phyloP scores from a whole-genome alignment of 2,888 invertebrate genomes.

The Athalia rosae region DNA sequence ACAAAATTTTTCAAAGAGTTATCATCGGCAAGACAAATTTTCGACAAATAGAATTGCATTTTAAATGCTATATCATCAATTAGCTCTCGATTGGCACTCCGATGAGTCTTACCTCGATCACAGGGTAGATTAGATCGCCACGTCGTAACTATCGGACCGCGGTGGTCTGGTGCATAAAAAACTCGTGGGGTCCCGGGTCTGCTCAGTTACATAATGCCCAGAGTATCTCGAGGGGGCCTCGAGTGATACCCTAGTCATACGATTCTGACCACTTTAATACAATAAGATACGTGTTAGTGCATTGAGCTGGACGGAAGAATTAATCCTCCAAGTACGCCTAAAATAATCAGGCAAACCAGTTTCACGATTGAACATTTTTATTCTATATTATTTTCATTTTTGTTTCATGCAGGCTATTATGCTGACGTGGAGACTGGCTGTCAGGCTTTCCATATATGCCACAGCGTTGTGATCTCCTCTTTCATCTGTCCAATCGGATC shows the following conservation, averaged over 20 bases:
- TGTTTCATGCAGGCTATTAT: slow-evolving; percentile 77
- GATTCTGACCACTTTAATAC: not conserved
- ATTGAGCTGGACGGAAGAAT: not conserved
- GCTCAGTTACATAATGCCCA: not conserved
- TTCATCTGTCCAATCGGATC: slow-evolving; percentile 83
- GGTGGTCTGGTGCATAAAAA: not conserved
- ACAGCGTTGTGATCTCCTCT: slow-evolving; percentile 76
- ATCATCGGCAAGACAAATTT: too few species aligned
- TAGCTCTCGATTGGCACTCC: not conserved
- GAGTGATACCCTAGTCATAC: not conserved
- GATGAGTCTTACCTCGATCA: not conserved
- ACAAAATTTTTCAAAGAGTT: too few species aligned
- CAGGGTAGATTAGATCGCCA: not conserved
- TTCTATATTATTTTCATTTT: slow-evolving; percentile 38
- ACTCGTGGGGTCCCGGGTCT: not conserved
- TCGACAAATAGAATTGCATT: not conserved
- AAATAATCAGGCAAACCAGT: not conserved
- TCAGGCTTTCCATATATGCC: slow-evolving; percentile 81
- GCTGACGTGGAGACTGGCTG: slow-evolving; percentile 81
- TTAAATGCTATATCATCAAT: not conserved
- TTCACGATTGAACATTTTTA: not conserved
- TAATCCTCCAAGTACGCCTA: not conserved
- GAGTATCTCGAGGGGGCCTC: slow-evolving; percentile 6
- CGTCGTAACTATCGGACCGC: not conserved
- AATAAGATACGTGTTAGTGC: not conserved